Percentiles rank a stretch among this genome's conserved stretches.
Evolutionary conservation across 2,113 vertebrate species (phyloP).

Genomic region (Ivindomyrus marchei): DNA sequence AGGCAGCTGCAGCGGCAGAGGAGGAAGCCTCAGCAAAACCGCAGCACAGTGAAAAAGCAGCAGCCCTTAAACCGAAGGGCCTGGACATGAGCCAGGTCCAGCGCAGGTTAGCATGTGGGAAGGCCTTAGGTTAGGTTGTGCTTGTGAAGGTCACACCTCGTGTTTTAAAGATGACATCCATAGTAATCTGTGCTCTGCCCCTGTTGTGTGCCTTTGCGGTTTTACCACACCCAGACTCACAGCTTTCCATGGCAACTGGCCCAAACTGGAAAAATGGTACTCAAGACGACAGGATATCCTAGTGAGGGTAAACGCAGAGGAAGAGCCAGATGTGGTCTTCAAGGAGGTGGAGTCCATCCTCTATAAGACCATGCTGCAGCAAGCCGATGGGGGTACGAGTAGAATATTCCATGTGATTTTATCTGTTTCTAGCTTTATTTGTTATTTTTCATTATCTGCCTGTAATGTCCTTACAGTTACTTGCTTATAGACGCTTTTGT

Average conservation of each 20-base stretch:
- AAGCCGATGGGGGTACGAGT: conserved; percentile 58
- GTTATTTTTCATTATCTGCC: neutral
- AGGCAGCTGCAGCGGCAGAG: neutral
- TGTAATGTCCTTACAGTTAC: neutral
- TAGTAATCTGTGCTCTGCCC: neutral
- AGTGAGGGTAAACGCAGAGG: conserved; percentile 68
- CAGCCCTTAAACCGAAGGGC: conserved; percentile 36
- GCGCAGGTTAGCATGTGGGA: conserved; percentile 44
- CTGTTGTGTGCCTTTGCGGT: neutral
- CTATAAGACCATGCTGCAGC: conserved; percentile 48
- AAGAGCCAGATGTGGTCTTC: conserved; percentile 55
- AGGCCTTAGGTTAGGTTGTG: neutral
- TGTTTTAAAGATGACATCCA: neutral
- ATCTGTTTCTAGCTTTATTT: neutral
- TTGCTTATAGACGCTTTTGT: neutral
- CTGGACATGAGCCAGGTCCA: conserved; percentile 46
- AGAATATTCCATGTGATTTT: neutral
- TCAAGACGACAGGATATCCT: conserved; percentile 65
- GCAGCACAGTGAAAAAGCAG: conserved; percentile 13
- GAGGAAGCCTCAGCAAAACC: neutral
- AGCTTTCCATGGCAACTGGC: conserved; percentile 76
- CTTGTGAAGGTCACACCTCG: neutral
- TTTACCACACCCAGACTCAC: conserved; percentile 57
- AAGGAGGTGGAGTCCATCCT: conserved; percentile 65
- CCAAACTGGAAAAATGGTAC: conserved; percentile 77